Conservation (phyloP, 2,888 invertebrate genomes). For the Frankliniella fusca region DNA sequence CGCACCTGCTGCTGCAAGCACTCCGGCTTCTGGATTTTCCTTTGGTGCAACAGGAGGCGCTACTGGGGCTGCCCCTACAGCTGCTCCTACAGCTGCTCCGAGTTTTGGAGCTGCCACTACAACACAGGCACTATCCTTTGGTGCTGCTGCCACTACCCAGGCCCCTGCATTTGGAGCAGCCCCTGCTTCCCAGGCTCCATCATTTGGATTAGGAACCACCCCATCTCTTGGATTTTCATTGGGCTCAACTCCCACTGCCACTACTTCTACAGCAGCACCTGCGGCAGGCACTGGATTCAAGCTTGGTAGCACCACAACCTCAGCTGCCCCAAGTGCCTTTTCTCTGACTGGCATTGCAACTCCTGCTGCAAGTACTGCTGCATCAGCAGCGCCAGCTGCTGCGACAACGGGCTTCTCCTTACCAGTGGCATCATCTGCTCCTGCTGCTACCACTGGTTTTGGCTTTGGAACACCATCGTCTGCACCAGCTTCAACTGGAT, state of each 20-base stretch:
- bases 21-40: background rate
- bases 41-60: background rate
- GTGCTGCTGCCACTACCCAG: constrained; percentile 45
- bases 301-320: constrained; percentile 38
- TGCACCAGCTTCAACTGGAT: constrained; percentile 35
- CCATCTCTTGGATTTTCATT: constrained; percentile 30
- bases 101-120: constrained; percentile 45
- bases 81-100: constrained; percentile 45
- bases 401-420: constrained; percentile 38
- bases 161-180: constrained; percentile 35
- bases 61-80: constrained; percentile 28
- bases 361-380: constrained; percentile 35
- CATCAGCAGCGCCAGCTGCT: constrained; percentile 38
- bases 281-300: constrained; percentile 37
- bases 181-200: constrained; percentile 27
- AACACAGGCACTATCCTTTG: constrained; percentile 47
- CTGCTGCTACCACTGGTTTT: constrained; percentile 40
- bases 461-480: constrained; percentile 37
- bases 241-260: constrained; percentile 30
- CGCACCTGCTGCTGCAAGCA: background rate
- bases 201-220: constrained; percentile 6
- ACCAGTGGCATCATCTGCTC: constrained; percentile 36
- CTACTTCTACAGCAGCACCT: constrained; percentile 35
- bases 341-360: constrained; percentile 20
- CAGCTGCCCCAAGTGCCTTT: constrained; percentile 34